These are phyloP conservation scores for Myocastor coypus DNA, from an alignment of 2,113 vertebrate species.

Conservation along the genomic window DNA sequence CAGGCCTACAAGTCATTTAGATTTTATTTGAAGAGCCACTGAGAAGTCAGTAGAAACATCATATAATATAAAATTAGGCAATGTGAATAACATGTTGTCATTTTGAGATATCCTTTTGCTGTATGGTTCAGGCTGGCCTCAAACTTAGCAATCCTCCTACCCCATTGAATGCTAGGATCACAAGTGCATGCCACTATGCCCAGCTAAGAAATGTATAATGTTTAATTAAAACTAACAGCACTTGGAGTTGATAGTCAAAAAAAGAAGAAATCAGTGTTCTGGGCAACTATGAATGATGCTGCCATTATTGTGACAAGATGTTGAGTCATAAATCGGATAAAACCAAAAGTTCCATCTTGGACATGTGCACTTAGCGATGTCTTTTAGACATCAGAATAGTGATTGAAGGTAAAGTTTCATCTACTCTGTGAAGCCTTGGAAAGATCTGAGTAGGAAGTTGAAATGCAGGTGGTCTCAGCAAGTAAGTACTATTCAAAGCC, in stretches of 20 bases:
- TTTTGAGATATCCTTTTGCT: not conserved
- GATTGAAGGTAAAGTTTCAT: not conserved
- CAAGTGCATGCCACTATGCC: not conserved
- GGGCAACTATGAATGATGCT: not conserved
- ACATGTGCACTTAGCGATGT: not conserved
- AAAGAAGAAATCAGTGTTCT: not conserved
- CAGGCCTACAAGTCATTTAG: not conserved
- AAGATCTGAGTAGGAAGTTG: not conserved
- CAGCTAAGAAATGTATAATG: not conserved
- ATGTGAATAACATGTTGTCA: conserved; percentile 7
- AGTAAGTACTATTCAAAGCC: not conserved
- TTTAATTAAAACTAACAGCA: not conserved
- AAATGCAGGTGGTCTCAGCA: not conserved
- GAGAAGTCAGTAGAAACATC: not conserved
- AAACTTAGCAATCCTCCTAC: not conserved
- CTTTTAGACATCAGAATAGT: conserved; percentile 42
- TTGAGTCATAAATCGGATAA: not conserved
- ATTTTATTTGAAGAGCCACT: conserved; percentile 16
- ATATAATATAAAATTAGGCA: not conserved
- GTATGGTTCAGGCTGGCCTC: not conserved
- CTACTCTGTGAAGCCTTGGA: not conserved
- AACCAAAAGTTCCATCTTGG: not conserved
- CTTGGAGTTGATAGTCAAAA: not conserved
- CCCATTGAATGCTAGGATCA: not conserved
- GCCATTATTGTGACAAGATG: not conserved